Base-by-base conservation (phyloP, 2,797 vertebrate genomes). In the Danio jaintianensis region DNA sequence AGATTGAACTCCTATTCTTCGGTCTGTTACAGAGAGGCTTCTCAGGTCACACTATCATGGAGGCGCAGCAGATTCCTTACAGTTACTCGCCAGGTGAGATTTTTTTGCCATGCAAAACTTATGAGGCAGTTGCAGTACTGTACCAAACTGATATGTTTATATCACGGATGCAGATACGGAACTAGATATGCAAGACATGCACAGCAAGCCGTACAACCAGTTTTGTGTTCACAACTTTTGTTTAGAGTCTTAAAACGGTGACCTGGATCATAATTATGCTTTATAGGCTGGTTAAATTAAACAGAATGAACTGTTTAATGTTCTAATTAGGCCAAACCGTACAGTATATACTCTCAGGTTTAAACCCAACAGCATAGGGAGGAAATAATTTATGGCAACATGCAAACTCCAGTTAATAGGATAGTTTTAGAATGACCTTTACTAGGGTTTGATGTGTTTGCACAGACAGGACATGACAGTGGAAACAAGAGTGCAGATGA, bases 51-150 rank as follows among this genome's bases (percentile, higher is more conserved):
- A 79, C 76, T 42, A 48, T 45, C n/a, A 85, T 88, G 83, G 89
- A 85, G 77, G 58, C 66, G 0, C 70, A 80, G 79, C 89, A 90
- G 81, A 88, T 90, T 85, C 84, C 90, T 48, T 92, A 91, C 63
- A 80, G 85, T 87, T 93, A 92, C 89, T 93, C 93, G 70, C 90
- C 91, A 93, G 94, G 94, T 95, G 91, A 91, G 90, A 89, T 22
- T 85, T 53, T 75, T 9, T 82, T 82, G 66, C 76, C 87, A 91
- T 88, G 66, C 56, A 73, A 18, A 81, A 75, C 80, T 50, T 38
- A 87, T 82, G 53, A 47, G 55, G 36, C 69, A 61, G 67, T 61
- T 55, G 43, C 9, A 22, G 29, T 50, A 82, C 78, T 72, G 58
- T 45, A 38, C 67, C 83, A 78, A 73, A 76, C 70, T 69, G 36